Conservation (phyloP, 2,113 vertebrate species). For the Lepus europaeus region DNA sequence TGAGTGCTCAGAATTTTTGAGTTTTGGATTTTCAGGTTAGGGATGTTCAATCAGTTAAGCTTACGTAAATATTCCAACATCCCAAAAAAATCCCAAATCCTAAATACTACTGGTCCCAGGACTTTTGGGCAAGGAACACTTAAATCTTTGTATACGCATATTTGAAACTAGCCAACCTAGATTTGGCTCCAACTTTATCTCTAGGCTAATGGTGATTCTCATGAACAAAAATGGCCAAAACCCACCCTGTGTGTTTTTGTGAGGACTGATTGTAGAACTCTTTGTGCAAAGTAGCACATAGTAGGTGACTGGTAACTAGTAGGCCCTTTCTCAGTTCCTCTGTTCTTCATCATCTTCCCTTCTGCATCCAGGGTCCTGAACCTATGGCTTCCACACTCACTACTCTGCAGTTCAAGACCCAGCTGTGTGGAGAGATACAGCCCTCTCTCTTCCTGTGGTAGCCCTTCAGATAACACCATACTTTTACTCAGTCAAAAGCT, state of each 20-base stretch:
- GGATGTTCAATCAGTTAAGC: too few relatives aligned
- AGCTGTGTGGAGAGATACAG: neutral
- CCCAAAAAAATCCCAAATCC: too few relatives aligned
- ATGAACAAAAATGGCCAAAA: neutral
- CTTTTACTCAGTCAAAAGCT: neutral
- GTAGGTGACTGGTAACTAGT: neutral
- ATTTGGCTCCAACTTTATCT: neutral
- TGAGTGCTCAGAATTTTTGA: too few relatives aligned
- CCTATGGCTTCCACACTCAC: neutral
- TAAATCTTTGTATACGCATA: neutral
- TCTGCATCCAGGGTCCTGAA: neutral
- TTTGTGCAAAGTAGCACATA: neutral
- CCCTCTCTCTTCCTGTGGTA: neutral
- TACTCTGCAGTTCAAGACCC: neutral
- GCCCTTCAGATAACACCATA: neutral
- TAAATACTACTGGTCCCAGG: too few relatives aligned
- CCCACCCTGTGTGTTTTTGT: fast-evolving
- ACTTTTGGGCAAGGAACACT: too few relatives aligned
- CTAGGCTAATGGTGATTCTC: neutral
- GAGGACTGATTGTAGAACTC: neutral
- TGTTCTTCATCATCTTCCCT: neutral
- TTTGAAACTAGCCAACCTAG: neutral
- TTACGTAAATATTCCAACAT: too few relatives aligned
- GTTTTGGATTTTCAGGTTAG: too few relatives aligned
- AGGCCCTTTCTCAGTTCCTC: neutral